A percentile compares a stretch with the other conserved stretches of the same genome.
phyloP scores from a whole-genome alignment of 2,888 invertebrate species.

The Lysandra coridon region DNA sequence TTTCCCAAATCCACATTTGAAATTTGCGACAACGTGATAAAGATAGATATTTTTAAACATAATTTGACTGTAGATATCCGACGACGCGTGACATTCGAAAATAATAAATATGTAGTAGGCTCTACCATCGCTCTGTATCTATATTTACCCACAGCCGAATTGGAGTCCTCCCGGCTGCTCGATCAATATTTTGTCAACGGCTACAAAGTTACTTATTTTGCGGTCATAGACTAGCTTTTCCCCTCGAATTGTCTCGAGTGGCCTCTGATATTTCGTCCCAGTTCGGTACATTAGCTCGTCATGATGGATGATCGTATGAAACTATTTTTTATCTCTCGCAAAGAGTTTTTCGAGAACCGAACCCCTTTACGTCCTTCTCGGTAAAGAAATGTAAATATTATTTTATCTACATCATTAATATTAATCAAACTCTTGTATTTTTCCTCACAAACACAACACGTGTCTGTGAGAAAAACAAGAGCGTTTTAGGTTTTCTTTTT shows the following conservation, averaged over 20 bases:
- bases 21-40: neutral
- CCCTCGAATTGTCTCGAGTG: neutral
- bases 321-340: slow-evolving; percentile 12
- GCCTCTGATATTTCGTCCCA: neutral
- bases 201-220: neutral
- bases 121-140: neutral
- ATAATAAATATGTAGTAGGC: neutral
- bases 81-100: neutral
- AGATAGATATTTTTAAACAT: neutral
- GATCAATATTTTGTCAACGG: slow-evolving; percentile 17
- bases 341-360: neutral
- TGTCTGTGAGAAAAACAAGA: neutral
- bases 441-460: too few relatives aligned
- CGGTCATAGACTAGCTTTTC: neutral
- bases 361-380: neutral
- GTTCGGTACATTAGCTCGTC: slow-evolving; percentile 7
- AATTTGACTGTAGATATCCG: neutral
- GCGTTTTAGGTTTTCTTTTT: neutral
- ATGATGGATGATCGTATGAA: slow-evolving; percentile 10
- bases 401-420: neutral
- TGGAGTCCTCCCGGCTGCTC: neutral
- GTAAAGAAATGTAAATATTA: slow-evolving; percentile 5
- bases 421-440: neutral
- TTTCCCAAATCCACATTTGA: neutral
- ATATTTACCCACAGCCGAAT: slow-evolving; percentile 6